Percentiles rank a stretch among this genome's conserved stretches.
Conservation (phyloP, 2,113 vertebrate genomes). For the Myxocyprinus asiaticus region DNA sequence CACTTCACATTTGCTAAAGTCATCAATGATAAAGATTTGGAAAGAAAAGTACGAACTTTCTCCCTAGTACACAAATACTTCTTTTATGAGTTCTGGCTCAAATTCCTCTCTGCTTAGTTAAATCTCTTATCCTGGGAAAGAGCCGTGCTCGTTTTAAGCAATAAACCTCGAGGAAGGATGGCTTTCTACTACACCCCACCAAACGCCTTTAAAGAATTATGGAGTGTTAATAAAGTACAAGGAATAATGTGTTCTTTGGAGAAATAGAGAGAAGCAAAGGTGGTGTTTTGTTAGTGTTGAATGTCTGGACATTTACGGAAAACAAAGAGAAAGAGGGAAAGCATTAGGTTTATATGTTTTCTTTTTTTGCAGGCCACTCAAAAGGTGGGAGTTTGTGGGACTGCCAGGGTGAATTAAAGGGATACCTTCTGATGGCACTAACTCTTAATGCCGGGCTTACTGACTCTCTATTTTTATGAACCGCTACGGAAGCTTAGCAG, state of each 20-base stretch:
- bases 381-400: slow-evolving; percentile 36
- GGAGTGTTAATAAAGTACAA: slow-evolving; percentile 69
- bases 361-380: slow-evolving; percentile 29
- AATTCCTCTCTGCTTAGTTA: slow-evolving; percentile 74
- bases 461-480: slow-evolving; percentile 57
- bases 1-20: slow-evolving; percentile 78
- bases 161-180: slow-evolving; percentile 69
- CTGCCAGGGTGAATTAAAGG: slow-evolving; percentile 45
- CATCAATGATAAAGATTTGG: slow-evolving; percentile 80
- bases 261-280: slow-evolving; percentile 39
- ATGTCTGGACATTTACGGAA: slow-evolving; percentile 40
- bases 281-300: slow-evolving; percentile 36
- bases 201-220: slow-evolving; percentile 62
- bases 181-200: slow-evolving; percentile 59
- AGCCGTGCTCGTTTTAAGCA: slow-evolving; percentile 71
- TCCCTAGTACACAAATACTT: slow-evolving; percentile 76
- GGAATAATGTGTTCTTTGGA: slow-evolving; percentile 65
- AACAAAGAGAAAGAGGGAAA: slow-evolving; percentile 41
- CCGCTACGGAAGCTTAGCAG: slow-evolving; percentile 40
- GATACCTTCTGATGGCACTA: slow-evolving; percentile 35
- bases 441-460: slow-evolving; percentile 48
- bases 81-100: slow-evolving; percentile 73
- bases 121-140: slow-evolving; percentile 75
- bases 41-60: slow-evolving; percentile 66
- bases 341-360: slow-evolving; percentile 12